Base-by-base conservation (phyloP, 1,140 invertebrate genomes). In the Rhagoletis zephyria region DNA sequence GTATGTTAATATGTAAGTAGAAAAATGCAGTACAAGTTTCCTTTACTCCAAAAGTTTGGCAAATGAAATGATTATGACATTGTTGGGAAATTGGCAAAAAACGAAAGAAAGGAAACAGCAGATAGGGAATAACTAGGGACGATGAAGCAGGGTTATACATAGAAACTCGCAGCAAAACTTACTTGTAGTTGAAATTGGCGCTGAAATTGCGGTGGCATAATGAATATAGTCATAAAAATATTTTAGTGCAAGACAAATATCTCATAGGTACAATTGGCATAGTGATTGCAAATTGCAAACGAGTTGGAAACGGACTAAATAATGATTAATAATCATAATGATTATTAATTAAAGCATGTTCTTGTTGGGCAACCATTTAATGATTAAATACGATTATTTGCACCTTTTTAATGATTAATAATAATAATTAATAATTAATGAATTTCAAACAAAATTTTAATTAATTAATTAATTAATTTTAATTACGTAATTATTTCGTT, bases 41-140 rank as follows among this genome's bases (percentile, higher is more conserved):
- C 4, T 4, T 48, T 48, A 5, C 67, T 74, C 14, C 14, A 59
- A 56, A 81, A 81, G 48, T 81, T 81, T 56, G n/a, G 48, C 74
- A 56, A 81, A 81, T 81, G 48, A 81, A 56, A 81, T 81, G 48
- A 81, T 81, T 81, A 81, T 81, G 74, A 81, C 74, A 51, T 81
- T 81, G 74, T 56, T 12, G 48, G 48, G 6, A 40, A 81, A 30
- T 81, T 81, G 10, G 16, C 51, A n/a, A 81, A 81, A 81, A 81
- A n/a, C 14, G 12, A 2, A 45, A 6, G 70, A 51, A 77, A 63
- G 16, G 61, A 63, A 63, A 63, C 10, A n/a, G 61, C 10, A 63
- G 16, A 67, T 67, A 4, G n/a, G 30, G 40, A 67, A 67, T 67
- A 40, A 10, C 6, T 30, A 56, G 9, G 56, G 16, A 56, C n/a